Evolutionary conservation across 2,797 vertebrate species (phyloP), one percentile per base, ranked within the genome.

Genomic region (Lagorchestes hirsutus): DNA sequence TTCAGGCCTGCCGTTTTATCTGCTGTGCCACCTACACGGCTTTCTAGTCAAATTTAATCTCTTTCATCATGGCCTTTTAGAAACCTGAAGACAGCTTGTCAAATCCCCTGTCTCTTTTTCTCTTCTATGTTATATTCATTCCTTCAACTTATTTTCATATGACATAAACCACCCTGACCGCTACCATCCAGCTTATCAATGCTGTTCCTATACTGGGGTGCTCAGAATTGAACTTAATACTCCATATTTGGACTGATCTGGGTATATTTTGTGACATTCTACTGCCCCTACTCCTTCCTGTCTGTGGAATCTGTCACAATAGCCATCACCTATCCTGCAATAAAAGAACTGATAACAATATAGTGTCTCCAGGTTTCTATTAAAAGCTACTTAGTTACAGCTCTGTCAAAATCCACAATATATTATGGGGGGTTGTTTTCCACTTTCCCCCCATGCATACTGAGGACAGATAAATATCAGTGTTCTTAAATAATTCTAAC

Each of bases 401-500:
- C 5, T 90, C 67, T 54, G 58, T 10, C 90, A 91, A 93, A 93
- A 95, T 90, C 50, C 92, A 87, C 92, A 34, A 74, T 90, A 31
- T 74, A 54, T 92, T 90, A 27, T 93, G 82, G 94, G 67, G 22
- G 58, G 28, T 93, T 97, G 29, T 58, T 93, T 54, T 50, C 82
- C 24, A 50, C 40, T 87, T 94, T 95, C 93, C 82, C 50, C 29
- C 82, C 67, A 59, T 0, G 0, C 52, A 22, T 58, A 4, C 54
- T 95, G 50, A 91, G 96, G 58, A 94, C 54, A 94, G 93, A 57
- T n/a, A n/a, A 95, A 90, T 93, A 93, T 0, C 13, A 10, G 6
- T 90, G 92, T 92, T 82, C 94, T 8, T 94, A 95, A 92, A 16
- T 67, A 91, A 50, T 90, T 8, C 90, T 96, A 87, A 55, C 5